Percentiles rank a stretch among this genome's conserved stretches.
Conservation (phyloP, 2,113 vertebrate species). For the Pao palembangensis region DNA sequence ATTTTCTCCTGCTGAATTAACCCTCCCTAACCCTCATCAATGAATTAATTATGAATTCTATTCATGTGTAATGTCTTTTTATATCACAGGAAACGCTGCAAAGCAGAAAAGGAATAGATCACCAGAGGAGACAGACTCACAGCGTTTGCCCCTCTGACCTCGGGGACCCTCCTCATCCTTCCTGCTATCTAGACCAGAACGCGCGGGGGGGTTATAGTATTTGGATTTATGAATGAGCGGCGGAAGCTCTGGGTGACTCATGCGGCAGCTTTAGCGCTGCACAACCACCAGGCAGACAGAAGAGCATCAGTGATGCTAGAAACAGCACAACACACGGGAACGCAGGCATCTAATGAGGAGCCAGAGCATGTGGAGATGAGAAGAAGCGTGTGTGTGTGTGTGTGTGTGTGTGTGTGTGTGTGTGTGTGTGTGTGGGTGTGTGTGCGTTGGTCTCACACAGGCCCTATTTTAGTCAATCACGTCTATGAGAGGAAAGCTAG, state of each 20-base stretch:
- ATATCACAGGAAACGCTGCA: conserved; percentile 53
- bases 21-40: conserved; percentile 42
- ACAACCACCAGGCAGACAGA: conserved; percentile 63
- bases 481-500: conserved; percentile 45
- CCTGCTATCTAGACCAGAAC: conserved; percentile 49
- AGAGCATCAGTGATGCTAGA: conserved; percentile 52
- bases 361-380: conserved; percentile 22
- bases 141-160: conserved; percentile 37
- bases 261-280: conserved; percentile 44
- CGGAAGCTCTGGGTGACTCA: conserved; percentile 71
- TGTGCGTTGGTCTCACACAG: conserved; percentile 35
- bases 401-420: conserved; percentile 12
- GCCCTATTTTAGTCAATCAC: conserved; percentile 58
- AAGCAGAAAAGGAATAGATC: conserved; percentile 47
- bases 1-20: conserved; percentile 55
- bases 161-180: conserved; percentile 48
- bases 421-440: too few relatives aligned
- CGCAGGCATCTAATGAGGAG: conserved; percentile 16
- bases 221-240: conserved; percentile 74
- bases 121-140: conserved; percentile 16
- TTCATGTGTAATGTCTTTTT: conserved; percentile 6
- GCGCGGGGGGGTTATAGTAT: conserved; percentile 63
- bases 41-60: neutral
- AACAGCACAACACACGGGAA: conserved; percentile 27
- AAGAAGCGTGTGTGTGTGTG: conserved; percentile 12